Base-by-base conservation (phyloP, 1,140 invertebrate genomes). In the Aphis craccivora region DNA sequence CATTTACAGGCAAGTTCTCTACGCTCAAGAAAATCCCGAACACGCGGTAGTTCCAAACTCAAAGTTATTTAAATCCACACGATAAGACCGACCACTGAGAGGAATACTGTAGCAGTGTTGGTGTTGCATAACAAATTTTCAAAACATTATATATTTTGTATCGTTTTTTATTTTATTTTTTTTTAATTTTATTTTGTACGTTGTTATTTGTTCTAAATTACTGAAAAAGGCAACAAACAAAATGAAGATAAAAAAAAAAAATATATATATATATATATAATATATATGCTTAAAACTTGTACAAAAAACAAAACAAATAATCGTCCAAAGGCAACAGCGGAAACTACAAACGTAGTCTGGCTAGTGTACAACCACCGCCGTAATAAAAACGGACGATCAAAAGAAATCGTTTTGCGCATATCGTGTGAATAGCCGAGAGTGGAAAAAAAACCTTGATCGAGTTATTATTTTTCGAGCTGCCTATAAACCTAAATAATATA, bases 341-440 rank as follows among this genome's bases (percentile, higher is more conserved):
- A 86, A 86, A 86, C 84, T 86, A 86, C 84, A 86, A 86, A 86
- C 84, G 84, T 76, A 76, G 60, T 86, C 84, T 45, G 84, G 84
- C 37, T 45, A 25, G 25, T 40, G 40, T 11, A 40, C 40, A 30
- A 84, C 37, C 40, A 84, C 23, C 23, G 37, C 7, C 25, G 25
- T 45, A 18, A 86, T 86, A 23, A 86, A 86, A 86, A 86, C 84
- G 40, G 11, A 86, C 43, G 40, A 86, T 86, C 84, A 86, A 86
- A 86, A 86, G 84, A 86, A 86, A 45, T 45, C 23, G 23, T 45
- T 86, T 86, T 45, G 84, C 25, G 40, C 40, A 86, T 43, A 30
- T 45, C 9, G 84, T 45, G 84, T 45, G 40, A 45, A 86, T 45
- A 40, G 37, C 40, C 8, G 22, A 84, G 35, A 43, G 11, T 40